Evolutionary conservation across 1,140 invertebrate species (phyloP), one percentile per base, ranked within the genome.

Genomic region (Papilio polyxenes): DNA sequence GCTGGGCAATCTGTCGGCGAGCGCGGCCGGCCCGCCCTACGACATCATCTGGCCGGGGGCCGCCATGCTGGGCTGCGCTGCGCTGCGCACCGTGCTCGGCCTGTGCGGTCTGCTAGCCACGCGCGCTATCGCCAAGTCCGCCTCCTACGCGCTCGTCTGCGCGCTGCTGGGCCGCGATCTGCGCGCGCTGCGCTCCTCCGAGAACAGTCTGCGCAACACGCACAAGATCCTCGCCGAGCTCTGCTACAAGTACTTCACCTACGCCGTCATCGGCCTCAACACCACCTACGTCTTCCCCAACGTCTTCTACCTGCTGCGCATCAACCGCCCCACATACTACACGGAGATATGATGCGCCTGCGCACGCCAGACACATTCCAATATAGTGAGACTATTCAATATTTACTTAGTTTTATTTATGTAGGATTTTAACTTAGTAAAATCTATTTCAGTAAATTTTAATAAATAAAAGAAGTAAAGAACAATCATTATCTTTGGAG

Each of bases 261-360:
- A 97, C 89, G 96, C 96, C 23, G 95, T 96, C 86, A 96, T 98
- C 75, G 97, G 97, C 17, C 95, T 98, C 90, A 96, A 96, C 91
- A 97, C 96, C 4, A 95, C 97, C 8, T 98, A 97, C 93, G 87
- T 97, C n/a, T 95, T 97, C 83, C 98, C 98, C 6, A 96, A 96
- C 85, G 95, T 98, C 7, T 98, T 98, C 92, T 95, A 96, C 69
- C 92, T 96, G 77, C 91, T 98, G 44, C 95, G 95, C 75, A 97
- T 98, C 82, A 97, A 97, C 90, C 92, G 98, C 87, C 96, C 96
- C 0, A 97, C 97, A 3, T 98, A 98, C 95, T 98, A 97, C 88
- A 98, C 97, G 6, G 98, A 98, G 95, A 96, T 98, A 83, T 98
- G 95, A 89, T 81, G 59, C 23, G 75, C 51, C 48, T n/a, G n/a